Evolutionary conservation across 2,888 invertebrate genomes (phyloP), one percentile per base, ranked within the genome.

Genomic region (Lagria hirta): DNA sequence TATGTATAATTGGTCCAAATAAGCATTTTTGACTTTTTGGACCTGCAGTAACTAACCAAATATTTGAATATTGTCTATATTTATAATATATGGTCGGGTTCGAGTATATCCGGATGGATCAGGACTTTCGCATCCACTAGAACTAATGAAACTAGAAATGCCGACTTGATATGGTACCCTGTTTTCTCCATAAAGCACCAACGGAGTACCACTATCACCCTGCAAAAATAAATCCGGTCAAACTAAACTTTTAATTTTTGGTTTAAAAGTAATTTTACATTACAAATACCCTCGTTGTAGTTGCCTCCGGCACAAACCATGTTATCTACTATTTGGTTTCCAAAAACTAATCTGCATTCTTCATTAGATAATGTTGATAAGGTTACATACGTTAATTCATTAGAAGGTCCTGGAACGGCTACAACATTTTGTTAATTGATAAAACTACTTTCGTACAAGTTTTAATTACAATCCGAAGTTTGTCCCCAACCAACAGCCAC

Each of bases 271-370:
- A 8, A 1, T 24, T 26, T 11, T 10, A 35, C 35, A 18, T 35
- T 26, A 22, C 35, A 35, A 17, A 18, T 11, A n/a, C 35, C 35
- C 15, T 35, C 35, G 10, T 35, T 16, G 17, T 5, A 26, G 18
- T 35, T 24, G 16, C 35, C 35, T 2, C 16, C 26, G 11, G 13
- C 35, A n/a, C 35, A 35, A 11, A 35, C 7, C 35, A 35, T 35
- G 15, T 24, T 15, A n/a, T 35, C 5, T 1, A 12, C 15, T 12
- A 35, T 26, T 16, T 26, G 26, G 15, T 11, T 6, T 3, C 35
- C 35, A 11, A 26, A 35, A 7, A 14, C 17, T 5, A 35, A n/a
- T 11, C 13, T 17, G 12, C 35, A 35, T 23, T 35, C 35, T 7
- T 35, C 26, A n/a, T 35, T 23, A 10, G 35, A 35, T 10, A 35